Evolutionary conservation across 2,797 vertebrate species (phyloP), one percentile per base, ranked within the genome.

Genomic region (Notolepis coatsorum): DNA sequence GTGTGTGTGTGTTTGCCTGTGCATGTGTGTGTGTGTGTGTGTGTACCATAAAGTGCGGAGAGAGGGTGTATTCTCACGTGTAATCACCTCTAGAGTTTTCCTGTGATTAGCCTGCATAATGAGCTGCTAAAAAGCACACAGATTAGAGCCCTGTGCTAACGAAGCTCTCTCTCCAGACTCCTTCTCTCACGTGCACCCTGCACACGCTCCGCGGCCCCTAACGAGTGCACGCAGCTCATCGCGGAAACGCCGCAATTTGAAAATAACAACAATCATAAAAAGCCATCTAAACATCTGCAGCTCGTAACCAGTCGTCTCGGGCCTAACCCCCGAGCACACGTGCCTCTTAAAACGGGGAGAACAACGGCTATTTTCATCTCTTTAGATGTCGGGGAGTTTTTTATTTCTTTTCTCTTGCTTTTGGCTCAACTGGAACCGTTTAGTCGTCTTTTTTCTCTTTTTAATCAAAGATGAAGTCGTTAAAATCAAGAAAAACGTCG

Each of bases 211-310:
- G 48, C 9, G 12, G 7, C 62, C 12, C 8, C 57, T 77, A 79
- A 85, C n/a, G 61, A 81, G 75, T 56, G 56, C 70, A 75, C n/a
- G n/a, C 69, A 75, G 74, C 80, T 84, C 79, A 88, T 85, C 80
- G 74, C 68, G 75, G 84, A 85, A 89, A 84, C 64, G 21, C 70
- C 42, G 5, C 78, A 85, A 86, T 84, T 84, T 88, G 82, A 89
- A 89, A 89, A 89, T 87, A 88, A 89, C 82, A 88, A 88, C 85
- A 91, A 89, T 88, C 79, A 77, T 87, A 80, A 87, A 91, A 82
- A 72, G 52, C 63, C 85, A 75, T 75, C 65, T 85, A 87, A 89
- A 91, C 91, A 91, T 91, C 88, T 89, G 90, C 80, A 84, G 84
- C 87, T 90, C 85, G 85, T 91, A 91, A 91, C 81, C 53, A 65